phyloP scores from a whole-genome alignment of 2,113 vertebrate species.

The Polypterus senegalus region DNA sequence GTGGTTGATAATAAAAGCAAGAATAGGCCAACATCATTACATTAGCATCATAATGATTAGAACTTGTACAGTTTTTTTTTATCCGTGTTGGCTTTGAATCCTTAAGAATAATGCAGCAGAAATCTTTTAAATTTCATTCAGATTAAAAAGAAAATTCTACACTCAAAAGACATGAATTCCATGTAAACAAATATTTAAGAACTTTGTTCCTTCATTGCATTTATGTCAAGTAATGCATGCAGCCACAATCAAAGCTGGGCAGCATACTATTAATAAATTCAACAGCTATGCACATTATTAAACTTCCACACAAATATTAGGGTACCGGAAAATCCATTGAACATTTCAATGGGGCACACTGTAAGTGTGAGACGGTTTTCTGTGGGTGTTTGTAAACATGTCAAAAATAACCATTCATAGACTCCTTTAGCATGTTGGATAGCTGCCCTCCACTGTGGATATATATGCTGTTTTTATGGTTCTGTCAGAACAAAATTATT shows the following conservation, averaged over 20 bases:
- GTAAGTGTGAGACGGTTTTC: not conserved
- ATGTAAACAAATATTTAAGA: conserved; percentile 14
- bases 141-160: conserved; percentile 1
- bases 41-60: too few species aligned
- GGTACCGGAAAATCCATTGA: not conserved
- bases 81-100: not conserved
- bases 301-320: not conserved
- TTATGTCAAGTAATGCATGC: conserved; percentile 6
- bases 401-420: too few species aligned
- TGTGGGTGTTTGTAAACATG: not conserved
- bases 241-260: conserved; percentile 2
- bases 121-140: not conserved
- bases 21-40: too few species aligned
- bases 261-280: not conserved
- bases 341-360: conserved; percentile 1
- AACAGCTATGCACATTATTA: not conserved
- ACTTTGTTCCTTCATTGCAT: conserved; percentile 12
- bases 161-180: conserved; percentile 13
- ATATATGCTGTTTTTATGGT: too few species aligned
- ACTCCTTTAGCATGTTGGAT: too few species aligned
- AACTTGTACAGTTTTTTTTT: too few species aligned
- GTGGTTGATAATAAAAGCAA: too few species aligned
- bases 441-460: too few species aligned
- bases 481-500: too few species aligned
- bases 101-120: not conserved